A percentile compares a stretch with the other conserved stretches of the same genome.
Conservation (phyloP, 2,797 vertebrate species). For the Salmo trutta region DNA sequence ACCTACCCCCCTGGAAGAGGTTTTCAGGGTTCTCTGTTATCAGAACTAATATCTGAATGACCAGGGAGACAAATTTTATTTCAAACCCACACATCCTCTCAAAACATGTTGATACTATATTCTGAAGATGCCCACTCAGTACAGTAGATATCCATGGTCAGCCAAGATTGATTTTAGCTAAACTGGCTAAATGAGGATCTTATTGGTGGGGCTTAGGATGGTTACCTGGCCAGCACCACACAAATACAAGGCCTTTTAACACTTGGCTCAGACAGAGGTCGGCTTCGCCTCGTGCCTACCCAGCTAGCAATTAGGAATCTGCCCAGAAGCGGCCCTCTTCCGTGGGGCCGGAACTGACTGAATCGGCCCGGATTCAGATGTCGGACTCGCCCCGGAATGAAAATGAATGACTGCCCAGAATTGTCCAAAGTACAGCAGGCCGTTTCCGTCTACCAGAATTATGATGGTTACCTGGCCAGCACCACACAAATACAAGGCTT, state of each 20-base stretch:
- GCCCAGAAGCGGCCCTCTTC: too few species aligned
- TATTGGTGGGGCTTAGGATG: not conserved
- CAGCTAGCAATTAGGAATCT: too few species aligned
- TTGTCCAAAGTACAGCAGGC: too few species aligned
- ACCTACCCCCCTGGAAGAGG: slow-evolving; percentile 48
- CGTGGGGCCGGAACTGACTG: too few species aligned
- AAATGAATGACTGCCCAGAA: too few species aligned
- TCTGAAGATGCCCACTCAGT: not conserved
- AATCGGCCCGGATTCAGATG: too few species aligned
- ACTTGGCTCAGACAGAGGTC: not conserved
- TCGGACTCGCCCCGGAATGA: too few species aligned
- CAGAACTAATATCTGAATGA: slow-evolving; percentile 29
- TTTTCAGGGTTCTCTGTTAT: slow-evolving; percentile 40
- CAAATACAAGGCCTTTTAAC: not conserved
- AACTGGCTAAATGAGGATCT: too few species aligned
- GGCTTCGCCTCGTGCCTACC: not conserved
- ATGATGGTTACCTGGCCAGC: not conserved
- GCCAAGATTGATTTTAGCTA: not conserved
- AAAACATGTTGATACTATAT: slow-evolving; percentile 20
- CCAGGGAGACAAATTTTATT: slow-evolving; percentile 23
- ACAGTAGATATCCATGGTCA: not conserved
- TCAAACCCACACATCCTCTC: slow-evolving; percentile 1
- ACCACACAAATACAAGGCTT: not conserved
- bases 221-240: not conserved
- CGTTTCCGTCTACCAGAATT: not conserved